A percentile compares a stretch with the other conserved stretches of the same genome.
phyloP scores from a whole-genome alignment of 2,888 invertebrate species.

The Dioctria rufipes region DNA sequence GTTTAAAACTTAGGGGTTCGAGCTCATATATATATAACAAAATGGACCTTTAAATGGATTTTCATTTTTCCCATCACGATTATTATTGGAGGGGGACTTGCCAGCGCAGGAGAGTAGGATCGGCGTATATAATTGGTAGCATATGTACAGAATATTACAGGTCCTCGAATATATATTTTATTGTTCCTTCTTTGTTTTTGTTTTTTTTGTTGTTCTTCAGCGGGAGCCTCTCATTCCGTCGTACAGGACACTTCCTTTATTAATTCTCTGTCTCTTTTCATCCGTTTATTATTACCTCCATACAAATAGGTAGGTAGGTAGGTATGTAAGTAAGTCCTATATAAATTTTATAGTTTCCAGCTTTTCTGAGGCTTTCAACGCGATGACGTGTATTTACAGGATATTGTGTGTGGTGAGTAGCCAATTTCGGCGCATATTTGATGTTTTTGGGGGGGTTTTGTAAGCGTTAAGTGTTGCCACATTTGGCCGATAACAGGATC shows the following conservation, averaged over 20 bases:
- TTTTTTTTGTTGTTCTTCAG: conserved; percentile 19
- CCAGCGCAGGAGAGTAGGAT: conserved; percentile 35
- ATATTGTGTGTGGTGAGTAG: conserved; percentile 53
- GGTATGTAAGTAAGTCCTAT: no score
- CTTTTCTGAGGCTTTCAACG: conserved; percentile 56
- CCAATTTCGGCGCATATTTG: conserved; percentile 51
- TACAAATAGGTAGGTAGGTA: not conserved
- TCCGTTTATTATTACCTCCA: not conserved
- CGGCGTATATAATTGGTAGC: conserved; percentile 56
- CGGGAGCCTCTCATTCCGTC: not conserved
- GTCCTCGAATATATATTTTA: conserved; percentile 58
- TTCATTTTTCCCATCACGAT: conserved; percentile 38
- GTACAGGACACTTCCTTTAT: not conserved
- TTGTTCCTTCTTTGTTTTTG: conserved; percentile 57
- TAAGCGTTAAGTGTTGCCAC: conserved; percentile 54
- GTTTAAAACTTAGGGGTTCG: not conserved
- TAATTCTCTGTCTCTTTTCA: conserved; percentile 11
- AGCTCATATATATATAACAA: not conserved
- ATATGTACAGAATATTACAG: conserved; percentile 59
- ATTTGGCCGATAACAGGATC: conserved; percentile 50
- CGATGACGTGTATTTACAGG: conserved; percentile 56
- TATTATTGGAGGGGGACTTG: conserved; percentile 41
- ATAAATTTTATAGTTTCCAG: conserved; percentile 53
- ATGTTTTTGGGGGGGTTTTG: conserved; percentile 49
- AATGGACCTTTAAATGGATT: conserved; percentile 41